phyloP scores from a whole-genome alignment of 2,888 invertebrate genomes.

The Gymnocheta viridis region DNA sequence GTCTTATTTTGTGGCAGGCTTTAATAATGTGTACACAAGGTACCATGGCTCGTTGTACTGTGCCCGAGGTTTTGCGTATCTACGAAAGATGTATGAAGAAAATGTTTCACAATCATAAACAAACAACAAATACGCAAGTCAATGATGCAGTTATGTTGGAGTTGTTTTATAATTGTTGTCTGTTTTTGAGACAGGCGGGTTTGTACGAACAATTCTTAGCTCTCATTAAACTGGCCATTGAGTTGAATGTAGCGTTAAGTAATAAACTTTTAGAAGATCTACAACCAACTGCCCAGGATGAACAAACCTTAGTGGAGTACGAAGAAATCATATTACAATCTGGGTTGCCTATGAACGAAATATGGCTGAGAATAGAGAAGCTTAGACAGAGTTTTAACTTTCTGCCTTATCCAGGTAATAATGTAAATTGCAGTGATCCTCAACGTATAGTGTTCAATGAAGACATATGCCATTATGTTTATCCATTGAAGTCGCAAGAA shows the following conservation, averaged over 20 bases:
- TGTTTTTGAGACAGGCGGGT: conserved; percentile 87
- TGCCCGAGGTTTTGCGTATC: conserved; percentile 84
- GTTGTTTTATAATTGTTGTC: conserved; percentile 82
- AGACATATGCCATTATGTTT: conserved; percentile 87
- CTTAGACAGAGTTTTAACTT: conserved; percentile 88
- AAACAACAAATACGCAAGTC: conserved; percentile 40
- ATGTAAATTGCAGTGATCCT: conserved; percentile 84
- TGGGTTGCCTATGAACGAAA: conserved; percentile 87
- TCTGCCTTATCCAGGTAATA: conserved; percentile 83
- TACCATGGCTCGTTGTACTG: conserved; percentile 86
- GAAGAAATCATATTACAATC: conserved; percentile 86
- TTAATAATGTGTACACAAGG: conserved; percentile 80
- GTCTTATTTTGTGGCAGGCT: conserved; percentile 79
- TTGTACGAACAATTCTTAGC: conserved; percentile 90
- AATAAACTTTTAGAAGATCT: conserved; percentile 79
- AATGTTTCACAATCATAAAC: conserved; percentile 76
- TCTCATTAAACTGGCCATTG: conserved; percentile 86
- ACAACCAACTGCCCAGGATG: conserved; percentile 75
- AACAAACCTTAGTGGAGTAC: conserved; percentile 82
- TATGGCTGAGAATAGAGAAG: conserved; percentile 90
- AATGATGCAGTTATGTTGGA: conserved; percentile 81
- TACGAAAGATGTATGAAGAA: conserved; percentile 82
- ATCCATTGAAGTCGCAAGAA: conserved; percentile 85
- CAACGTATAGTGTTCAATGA: conserved; percentile 86
- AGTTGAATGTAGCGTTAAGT: conserved; percentile 84